Conservation (phyloP, 2,888 invertebrate genomes). For the Hypomecis punctinalis region DNA sequence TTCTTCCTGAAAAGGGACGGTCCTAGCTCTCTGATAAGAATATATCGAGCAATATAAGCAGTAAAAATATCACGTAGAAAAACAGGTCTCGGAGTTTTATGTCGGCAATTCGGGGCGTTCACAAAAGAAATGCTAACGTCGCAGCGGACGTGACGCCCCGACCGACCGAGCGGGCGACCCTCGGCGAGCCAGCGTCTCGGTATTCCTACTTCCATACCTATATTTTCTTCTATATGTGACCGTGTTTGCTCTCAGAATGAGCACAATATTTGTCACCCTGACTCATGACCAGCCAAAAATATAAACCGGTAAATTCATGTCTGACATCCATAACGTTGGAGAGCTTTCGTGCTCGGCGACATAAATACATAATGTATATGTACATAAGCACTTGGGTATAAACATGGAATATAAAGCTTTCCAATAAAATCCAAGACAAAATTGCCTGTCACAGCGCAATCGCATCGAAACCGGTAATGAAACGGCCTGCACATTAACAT, state of each 20-base stretch:
- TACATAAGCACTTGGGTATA: conserved; percentile 45
- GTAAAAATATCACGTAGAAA: conserved; percentile 81
- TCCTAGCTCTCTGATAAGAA: conserved; percentile 76
- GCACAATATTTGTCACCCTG: conserved; percentile 36
- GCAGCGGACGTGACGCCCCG: conserved; percentile 69
- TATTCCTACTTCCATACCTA: conserved; percentile 27
- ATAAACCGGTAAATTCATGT: conserved; percentile 34
- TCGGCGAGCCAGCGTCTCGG: conserved; percentile 20
- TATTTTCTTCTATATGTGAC: conserved; percentile 34
- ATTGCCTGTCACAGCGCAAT: conserved; percentile 53
- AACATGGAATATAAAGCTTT: conserved; percentile 59
- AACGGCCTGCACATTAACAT: conserved; percentile 50
- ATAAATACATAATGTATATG: conserved; percentile 38
- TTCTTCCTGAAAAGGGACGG: conserved; percentile 65
- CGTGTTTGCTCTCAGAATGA: conserved; percentile 32
- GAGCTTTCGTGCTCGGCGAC: conserved; percentile 36
- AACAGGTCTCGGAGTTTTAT: conserved; percentile 80
- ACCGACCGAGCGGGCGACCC: conserved; percentile 55
- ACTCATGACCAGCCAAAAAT: conserved; percentile 38
- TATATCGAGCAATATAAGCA: conserved; percentile 74
- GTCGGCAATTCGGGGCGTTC: conserved; percentile 81
- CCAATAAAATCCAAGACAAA: conserved; percentile 64
- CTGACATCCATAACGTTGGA: conserved; percentile 34
- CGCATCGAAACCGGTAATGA: conserved; percentile 60
- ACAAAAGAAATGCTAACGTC: conserved; percentile 82